Evolutionary conservation across 2,113 vertebrate species (phyloP), one percentile per base, ranked within the genome.

Genomic region (Danio rerio): DNA sequence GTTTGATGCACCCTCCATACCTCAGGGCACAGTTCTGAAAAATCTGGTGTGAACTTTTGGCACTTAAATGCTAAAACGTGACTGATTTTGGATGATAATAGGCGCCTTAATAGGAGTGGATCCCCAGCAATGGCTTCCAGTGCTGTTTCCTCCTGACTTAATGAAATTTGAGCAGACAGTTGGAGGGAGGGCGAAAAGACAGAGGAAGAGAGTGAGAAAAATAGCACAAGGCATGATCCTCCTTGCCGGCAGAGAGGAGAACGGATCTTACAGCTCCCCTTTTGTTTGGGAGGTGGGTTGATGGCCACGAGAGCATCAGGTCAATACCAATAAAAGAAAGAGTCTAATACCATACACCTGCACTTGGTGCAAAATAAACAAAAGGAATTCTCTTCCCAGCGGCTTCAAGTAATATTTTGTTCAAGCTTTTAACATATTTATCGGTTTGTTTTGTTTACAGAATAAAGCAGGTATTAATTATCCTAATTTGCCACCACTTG

Each of bases 61-160:
- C 92, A 92, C 93, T 94, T 94, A 93, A 93, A 92, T 93, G 92
- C 88, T 93, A 93, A 93, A 93, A 93, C 88, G 89, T 88, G 82
- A 92, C 91, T 91, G 93, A 93, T 93, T 93, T 92, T 89, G 87
- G 89, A 92, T 93, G 93, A 93, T 93, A 94, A 93, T 93, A 91
- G 91, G 83, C 81, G 52, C 86, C 87, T 88, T 93, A 94, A 94
- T 93, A 91, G 92, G 91, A 93, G 91, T 88, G 90, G 92, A 93
- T 93, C 88, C 85, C 84, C 89, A 81, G 90, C 90, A 89, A 93
- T 92, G 90, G 92, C 91, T 93, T 31, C 79, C 73, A 93, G 92
- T 91, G 87, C 85, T 92, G 81, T 89, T 85, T 90, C 89, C 76
- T 82, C 21, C 89, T 82, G 87, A 88, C 87, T 82, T 92, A 93